Evolutionary conservation across 2,888 invertebrate genomes (phyloP).

Genomic region (Ariolimax columbianus): DNA sequence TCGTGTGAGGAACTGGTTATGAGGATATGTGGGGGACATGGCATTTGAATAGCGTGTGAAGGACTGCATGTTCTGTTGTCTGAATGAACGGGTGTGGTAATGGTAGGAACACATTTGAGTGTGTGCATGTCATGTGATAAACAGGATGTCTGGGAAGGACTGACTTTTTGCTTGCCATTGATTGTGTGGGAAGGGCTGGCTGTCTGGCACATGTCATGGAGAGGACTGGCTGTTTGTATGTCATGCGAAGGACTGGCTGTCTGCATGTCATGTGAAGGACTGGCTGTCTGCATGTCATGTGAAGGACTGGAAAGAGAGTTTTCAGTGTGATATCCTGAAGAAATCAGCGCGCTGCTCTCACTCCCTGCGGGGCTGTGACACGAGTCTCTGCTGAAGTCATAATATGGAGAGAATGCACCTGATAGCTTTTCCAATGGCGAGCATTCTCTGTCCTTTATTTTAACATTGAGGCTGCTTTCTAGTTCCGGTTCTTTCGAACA

Average conservation of each 20-base stretch:
- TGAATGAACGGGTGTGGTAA: too few relatives aligned
- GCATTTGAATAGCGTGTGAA: too few relatives aligned
- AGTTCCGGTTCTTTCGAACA: background rate
- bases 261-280: background rate
- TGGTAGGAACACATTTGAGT: too few relatives aligned
- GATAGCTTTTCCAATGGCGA: background rate
- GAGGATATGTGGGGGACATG: too few relatives aligned
- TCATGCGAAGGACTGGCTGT: background rate
- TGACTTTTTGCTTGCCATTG: background rate
- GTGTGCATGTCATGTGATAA: background rate
- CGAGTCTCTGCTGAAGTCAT: conserved; percentile 3
- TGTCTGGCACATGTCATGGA: background rate
- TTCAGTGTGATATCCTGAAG: too few relatives aligned
- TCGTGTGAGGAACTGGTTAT: background rate
- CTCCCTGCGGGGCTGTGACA: background rate
- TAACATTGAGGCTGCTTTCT: conserved; percentile 18
- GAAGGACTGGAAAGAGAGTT: background rate
- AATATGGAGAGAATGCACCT: background rate
- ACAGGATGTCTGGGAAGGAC: background rate
- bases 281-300: background rate
- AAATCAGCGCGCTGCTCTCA: background rate
- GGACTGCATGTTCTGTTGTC: too few relatives aligned
- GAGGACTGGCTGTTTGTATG: background rate
- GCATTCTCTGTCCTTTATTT: conserved; percentile 3
- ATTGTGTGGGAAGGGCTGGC: background rate